Percentiles rank a stretch among this genome's conserved stretches.
Evolutionary conservation across 2,888 invertebrate genomes (phyloP).

Genomic region (Sialis lutaria): DNA sequence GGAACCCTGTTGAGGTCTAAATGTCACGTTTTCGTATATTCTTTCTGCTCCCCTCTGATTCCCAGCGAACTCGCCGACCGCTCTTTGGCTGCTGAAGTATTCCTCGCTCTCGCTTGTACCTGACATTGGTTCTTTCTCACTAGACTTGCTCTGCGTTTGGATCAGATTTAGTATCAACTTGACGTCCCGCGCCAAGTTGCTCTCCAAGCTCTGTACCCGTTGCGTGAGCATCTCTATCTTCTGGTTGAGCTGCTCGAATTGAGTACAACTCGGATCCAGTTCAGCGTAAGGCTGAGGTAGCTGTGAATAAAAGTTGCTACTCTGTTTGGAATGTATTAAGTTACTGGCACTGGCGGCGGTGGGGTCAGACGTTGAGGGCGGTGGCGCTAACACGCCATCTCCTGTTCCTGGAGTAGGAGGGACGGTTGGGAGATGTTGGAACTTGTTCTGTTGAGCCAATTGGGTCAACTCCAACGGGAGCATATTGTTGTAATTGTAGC

Average conservation of each 20-base stretch:
- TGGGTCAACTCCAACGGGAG: constrained; percentile 2
- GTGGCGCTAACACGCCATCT: not conserved
- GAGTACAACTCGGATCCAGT: constrained; percentile 10
- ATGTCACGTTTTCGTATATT: constrained; percentile 6
- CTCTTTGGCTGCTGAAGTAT: not conserved
- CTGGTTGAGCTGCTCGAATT: constrained; percentile 36
- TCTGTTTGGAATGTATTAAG: constrained; percentile 11
- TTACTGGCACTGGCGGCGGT: not conserved
- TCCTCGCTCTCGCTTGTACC: constrained; percentile 8
- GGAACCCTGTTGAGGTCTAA: not conserved
- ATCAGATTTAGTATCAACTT: constrained; percentile 50
- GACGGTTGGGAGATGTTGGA: too few relatives aligned
- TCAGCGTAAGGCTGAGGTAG: not conserved
- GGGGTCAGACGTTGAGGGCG: not conserved
- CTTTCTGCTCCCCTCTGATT: not conserved
- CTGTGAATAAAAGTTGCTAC: constrained; percentile 5
- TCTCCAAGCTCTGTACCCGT: constrained; percentile 53
- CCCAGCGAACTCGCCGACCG: not conserved
- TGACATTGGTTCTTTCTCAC: constrained; percentile 19
- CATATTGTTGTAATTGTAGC: constrained; percentile 2
- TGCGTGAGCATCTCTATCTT: constrained; percentile 52
- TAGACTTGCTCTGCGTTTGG: constrained; percentile 28
- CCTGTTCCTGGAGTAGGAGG: not conserved
- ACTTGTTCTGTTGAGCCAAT: not conserved
- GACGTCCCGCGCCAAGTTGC: constrained; percentile 55